Evolutionary conservation across 1,140 invertebrate genomes (phyloP), one percentile per base, ranked within the genome.

Genomic region (Sitobion miscanthi): DNA sequence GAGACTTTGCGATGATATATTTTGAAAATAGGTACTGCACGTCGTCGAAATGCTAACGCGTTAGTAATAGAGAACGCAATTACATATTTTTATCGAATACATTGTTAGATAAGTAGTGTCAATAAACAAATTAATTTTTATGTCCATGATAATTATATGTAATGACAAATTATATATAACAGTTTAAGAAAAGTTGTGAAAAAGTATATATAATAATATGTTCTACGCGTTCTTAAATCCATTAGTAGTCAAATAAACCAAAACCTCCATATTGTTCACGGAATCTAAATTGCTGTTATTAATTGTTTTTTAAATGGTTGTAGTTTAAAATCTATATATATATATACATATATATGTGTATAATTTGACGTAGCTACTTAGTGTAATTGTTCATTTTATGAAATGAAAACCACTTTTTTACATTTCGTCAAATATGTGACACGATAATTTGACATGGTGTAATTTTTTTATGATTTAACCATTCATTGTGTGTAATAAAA

Each of bases 101-200:
- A n/a, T 77, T 77, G n/a, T 77, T n/a, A 17, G 30, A 77, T 77
- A 77, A n/a, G 62, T 77, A 77, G 62, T 77, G 62, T 77, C 62
- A 77, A 77, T 77, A 77, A n/a, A n/a, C n/a, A 77, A 77, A 77
- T 77, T 77, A n/a, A 77, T 77, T 77, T 77, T 77, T 77, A 77
- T 77, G 62, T 20, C 62, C 30, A 4, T n/a, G n/a, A n/a, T 17
- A 77, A 77, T 77, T 77, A 77, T 77, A 77, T 77, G 6, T 77
- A 77, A 77, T 77, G 62, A 77, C 62, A n/a, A 77, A 77, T 77
- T 77, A 77, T n/a, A n/a, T 17, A 17, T 17, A n/a, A 77, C 62
- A 77, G 62, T 17, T 69, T 77, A 77, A 77, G n/a, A 77, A n/a
- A 77, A 69, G 62, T 77, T 77, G 62, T n/a, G n/a, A n/a, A n/a